phyloP scores from a whole-genome alignment of 1,140 invertebrate species.

The Meloidogyne floridensis region DNA sequence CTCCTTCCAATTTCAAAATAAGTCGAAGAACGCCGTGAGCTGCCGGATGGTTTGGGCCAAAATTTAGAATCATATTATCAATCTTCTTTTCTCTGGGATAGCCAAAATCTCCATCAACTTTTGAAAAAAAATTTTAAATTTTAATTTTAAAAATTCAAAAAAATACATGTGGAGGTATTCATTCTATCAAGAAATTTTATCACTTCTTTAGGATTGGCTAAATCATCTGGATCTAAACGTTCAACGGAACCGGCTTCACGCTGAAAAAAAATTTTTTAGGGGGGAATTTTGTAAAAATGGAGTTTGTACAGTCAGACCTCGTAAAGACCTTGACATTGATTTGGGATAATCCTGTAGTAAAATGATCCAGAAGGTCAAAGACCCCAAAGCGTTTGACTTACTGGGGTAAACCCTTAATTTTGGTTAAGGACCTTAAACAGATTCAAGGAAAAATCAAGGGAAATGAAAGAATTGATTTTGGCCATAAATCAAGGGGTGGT shows the following conservation, averaged over 20 bases:
- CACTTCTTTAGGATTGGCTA: background rate
- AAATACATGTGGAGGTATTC: constrained; percentile 12
- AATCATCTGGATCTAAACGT: background rate
- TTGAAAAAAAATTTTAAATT: background rate
- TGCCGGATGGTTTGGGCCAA: constrained; percentile 97
- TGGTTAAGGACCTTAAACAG: no score
- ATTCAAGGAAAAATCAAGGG: no score
- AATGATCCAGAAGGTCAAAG: no score
- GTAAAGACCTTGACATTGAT: no score
- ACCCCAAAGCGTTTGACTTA: no score
- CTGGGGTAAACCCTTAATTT: no score
- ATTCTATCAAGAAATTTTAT: constrained; percentile 31
- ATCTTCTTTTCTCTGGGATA: constrained; percentile 55
- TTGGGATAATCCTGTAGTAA: no score
- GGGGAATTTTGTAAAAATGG: constrained; percentile 25
- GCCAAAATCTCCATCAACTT: constrained; percentile 23
- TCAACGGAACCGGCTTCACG: constrained; percentile 28
- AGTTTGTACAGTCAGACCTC: constrained; percentile 13
- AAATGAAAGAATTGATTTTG: no score
- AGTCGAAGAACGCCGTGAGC: constrained; percentile 94
- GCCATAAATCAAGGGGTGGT: no score
- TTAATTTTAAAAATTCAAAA: constrained; percentile 17
- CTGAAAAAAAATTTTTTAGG: constrained; percentile 50
- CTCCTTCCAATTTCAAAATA: constrained; percentile 90
- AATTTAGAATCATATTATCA: constrained; percentile 78